These are phyloP conservation scores for Mactromeris polynyma DNA, from an alignment of 2,888 invertebrate genomes.

Conservation along the genomic window DNA sequence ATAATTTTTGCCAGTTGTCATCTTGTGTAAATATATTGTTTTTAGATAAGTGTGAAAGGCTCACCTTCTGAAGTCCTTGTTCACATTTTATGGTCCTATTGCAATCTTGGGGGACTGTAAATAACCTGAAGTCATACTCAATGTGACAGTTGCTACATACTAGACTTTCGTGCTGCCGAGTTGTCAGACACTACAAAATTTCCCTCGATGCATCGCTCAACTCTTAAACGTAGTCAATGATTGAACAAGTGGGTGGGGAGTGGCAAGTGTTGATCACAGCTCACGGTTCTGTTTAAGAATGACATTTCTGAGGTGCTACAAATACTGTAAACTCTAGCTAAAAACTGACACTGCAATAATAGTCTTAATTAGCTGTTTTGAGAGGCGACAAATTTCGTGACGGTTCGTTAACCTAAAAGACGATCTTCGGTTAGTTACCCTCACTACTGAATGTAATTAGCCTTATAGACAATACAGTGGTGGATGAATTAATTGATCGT, in stretches of 20 bases:
- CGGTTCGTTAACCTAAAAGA: background rate
- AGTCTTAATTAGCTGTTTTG: background rate
- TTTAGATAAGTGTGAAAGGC: slow-evolving; percentile 54
- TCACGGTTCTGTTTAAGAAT: background rate
- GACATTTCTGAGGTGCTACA: background rate
- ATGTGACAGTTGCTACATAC: no score
- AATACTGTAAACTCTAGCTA: background rate
- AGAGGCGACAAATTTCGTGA: background rate
- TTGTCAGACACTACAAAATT: background rate
- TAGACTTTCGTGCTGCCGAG: no score
- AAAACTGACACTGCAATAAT: background rate
- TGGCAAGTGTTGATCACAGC: background rate
- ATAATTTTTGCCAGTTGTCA: slow-evolving; percentile 45
- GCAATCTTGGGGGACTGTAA: background rate
- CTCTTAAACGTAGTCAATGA: background rate
- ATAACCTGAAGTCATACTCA: background rate
- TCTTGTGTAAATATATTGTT: slow-evolving; percentile 55
- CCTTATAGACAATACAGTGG: background rate
- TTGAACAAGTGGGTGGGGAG: background rate
- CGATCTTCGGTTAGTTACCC: background rate
- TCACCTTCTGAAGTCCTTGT: slow-evolving; percentile 28
- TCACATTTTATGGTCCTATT: background rate
- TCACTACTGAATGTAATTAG: background rate
- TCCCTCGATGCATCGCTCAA: no score
- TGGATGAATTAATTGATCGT: background rate